Conservation (phyloP, 2,888 invertebrate species). For the Gortyna flavago region DNA sequence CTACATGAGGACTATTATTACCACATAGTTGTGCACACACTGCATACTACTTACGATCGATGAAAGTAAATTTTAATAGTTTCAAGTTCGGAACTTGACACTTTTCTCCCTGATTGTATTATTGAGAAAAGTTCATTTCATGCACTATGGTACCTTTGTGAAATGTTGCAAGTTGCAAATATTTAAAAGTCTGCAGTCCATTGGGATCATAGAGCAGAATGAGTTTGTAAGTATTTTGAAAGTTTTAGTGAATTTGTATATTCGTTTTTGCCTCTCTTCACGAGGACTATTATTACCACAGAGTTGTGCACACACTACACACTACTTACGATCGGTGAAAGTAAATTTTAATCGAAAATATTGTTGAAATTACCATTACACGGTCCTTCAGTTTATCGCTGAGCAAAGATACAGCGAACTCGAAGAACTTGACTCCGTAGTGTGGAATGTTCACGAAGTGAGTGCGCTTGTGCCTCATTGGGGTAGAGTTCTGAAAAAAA, state of each 20-base stretch:
- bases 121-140: neutral
- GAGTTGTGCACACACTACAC: neutral
- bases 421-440: conserved; percentile 94
- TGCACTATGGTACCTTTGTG: neutral
- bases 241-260: neutral
- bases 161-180: conserved; percentile 5
- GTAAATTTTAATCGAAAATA: neutral
- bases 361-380: conserved; percentile 91
- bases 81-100: neutral
- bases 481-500: conserved; percentile 94
- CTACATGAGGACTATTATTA: neutral
- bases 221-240: neutral
- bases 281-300: neutral
- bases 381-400: conserved; percentile 96
- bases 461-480: conserved; percentile 97
- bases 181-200: neutral
- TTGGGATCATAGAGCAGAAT: neutral
- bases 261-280: neutral
- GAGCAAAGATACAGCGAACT: conserved; percentile 94
- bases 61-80: neutral
- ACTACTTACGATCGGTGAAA: neutral
- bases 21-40: neutral
- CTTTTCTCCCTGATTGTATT: conserved; percentile 11
- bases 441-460: conserved; percentile 96
- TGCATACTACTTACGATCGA: neutral